Conservation (phyloP, 2,888 invertebrate species). For the Thymelicus acteon region DNA sequence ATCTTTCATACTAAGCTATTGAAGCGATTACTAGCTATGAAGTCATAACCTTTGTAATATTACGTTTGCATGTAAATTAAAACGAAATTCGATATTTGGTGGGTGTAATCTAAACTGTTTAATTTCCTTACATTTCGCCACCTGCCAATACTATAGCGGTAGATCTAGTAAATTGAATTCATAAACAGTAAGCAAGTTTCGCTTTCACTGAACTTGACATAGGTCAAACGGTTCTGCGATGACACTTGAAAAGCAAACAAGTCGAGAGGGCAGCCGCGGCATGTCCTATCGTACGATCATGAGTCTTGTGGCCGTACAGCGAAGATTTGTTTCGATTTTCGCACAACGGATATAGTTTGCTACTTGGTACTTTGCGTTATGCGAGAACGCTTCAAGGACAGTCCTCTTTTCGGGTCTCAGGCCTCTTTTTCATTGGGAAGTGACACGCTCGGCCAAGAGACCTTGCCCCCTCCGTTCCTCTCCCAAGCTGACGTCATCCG, state of each 20-base stretch:
- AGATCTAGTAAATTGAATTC: constrained; percentile 22
- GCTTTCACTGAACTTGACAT: constrained; percentile 75
- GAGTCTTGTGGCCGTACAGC: constrained; percentile 41
- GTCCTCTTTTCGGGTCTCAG: constrained; percentile 63
- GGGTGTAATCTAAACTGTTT: not conserved
- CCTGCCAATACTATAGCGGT: constrained; percentile 47
- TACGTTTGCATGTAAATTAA: not conserved
- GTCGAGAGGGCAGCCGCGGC: constrained; percentile 47
- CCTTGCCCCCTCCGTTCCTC: constrained; percentile 66
- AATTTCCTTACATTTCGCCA: constrained; percentile 20
- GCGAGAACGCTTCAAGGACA: constrained; percentile 71
- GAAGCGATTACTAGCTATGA: not conserved
- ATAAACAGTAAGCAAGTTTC: constrained; percentile 51
- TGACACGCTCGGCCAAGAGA: constrained; percentile 74
- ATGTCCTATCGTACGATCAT: constrained; percentile 53
- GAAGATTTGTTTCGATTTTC: constrained; percentile 46
- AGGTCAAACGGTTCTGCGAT: constrained; percentile 55
- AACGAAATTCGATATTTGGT: constrained; percentile 6
- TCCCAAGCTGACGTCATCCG: constrained; percentile 73
- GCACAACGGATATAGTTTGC: constrained; percentile 43
- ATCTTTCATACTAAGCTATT: not conserved
- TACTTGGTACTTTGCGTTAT: constrained; percentile 59
- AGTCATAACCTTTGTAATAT: not conserved
- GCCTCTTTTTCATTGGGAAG: constrained; percentile 80
- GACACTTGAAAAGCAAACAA: constrained; percentile 54